phyloP scores from a whole-genome alignment of 1,140 invertebrate genomes.

The Melitaea cinxia region DNA sequence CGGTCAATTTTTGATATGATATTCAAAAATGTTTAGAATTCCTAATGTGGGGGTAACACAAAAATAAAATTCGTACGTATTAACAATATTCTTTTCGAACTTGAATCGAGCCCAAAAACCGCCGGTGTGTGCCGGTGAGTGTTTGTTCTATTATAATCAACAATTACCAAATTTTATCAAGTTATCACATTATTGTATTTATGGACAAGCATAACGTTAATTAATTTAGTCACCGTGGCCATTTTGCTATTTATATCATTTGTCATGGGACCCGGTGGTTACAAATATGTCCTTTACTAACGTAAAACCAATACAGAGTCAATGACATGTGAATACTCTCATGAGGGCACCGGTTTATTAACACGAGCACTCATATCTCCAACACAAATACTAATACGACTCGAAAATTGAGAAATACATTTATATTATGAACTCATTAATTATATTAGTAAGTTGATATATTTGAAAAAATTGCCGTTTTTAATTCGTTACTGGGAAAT shows the following conservation, averaged over 20 bases:
- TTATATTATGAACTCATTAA: not conserved
- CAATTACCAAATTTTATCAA: not conserved
- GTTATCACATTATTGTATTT: not conserved
- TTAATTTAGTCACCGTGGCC: not conserved
- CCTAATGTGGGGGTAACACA: too few relatives aligned
- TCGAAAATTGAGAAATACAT: slow-evolving; percentile 16
- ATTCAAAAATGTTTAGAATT: too few relatives aligned
- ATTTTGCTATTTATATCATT: slow-evolving; percentile 5
- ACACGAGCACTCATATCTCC: slow-evolving; percentile 14
- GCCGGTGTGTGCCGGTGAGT: too few relatives aligned
- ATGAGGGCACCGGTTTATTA: slow-evolving; percentile 18
- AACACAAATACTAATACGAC: slow-evolving; percentile 18
- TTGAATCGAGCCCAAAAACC: too few relatives aligned
- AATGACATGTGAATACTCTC: slow-evolving; percentile 19
- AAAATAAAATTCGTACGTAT: too few relatives aligned
- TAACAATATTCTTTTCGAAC: too few relatives aligned
- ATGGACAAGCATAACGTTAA: not conserved
- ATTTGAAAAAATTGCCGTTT: not conserved
- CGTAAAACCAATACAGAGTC: slow-evolving; percentile 15
- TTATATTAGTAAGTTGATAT: not conserved
- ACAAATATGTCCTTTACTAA: slow-evolving; percentile 52
- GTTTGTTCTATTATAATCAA: too few relatives aligned
- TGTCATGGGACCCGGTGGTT: slow-evolving; percentile 43
- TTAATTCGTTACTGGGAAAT: too few relatives aligned
- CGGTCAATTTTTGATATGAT: too few relatives aligned